These are phyloP conservation scores for Paralichthys olivaceus DNA, from an alignment of 2,113 vertebrate genomes.

Conservation along the genomic window DNA sequence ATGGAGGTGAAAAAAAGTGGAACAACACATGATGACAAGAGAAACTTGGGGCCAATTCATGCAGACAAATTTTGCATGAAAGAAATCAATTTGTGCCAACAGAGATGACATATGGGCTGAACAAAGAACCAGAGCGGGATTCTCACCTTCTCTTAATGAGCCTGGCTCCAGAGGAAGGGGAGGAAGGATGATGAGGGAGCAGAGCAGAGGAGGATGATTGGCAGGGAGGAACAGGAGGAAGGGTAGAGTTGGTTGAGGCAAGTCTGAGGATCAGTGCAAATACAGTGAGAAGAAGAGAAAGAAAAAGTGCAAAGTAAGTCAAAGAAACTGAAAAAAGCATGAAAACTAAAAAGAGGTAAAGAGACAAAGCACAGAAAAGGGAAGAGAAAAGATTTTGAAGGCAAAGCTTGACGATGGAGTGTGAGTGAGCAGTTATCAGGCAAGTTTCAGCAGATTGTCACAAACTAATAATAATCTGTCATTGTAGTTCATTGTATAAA, in stretches of 20 bases:
- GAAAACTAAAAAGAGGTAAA: slow-evolving; percentile 1
- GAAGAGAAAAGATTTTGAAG: background rate
- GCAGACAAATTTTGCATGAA: slow-evolving; percentile 14
- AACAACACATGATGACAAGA: slow-evolving; percentile 27
- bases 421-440: background rate
- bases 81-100: background rate
- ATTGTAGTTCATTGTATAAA: background rate
- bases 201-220: slow-evolving; percentile 62
- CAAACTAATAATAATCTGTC: no score
- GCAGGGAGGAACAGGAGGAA: slow-evolving; percentile 69
- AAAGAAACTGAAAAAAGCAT: slow-evolving; percentile 24
- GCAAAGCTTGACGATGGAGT: background rate
- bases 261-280: slow-evolving; percentile 61
- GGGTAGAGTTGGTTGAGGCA: slow-evolving; percentile 47
- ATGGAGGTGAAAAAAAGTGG: slow-evolving; percentile 67
- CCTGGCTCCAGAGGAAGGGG: slow-evolving; percentile 66
- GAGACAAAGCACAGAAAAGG: background rate
- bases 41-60: slow-evolving; percentile 23
- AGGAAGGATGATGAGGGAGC: slow-evolving; percentile 61
- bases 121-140: slow-evolving; percentile 2
- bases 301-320: background rate
- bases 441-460: no score
- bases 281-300: slow-evolving; percentile 35
- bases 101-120: background rate
- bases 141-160: slow-evolving; percentile 77